A percentile compares a stretch with the other conserved stretches of the same genome.
Conservation (phyloP, 2,797 vertebrate genomes). For the Scarus forsteni region DNA sequence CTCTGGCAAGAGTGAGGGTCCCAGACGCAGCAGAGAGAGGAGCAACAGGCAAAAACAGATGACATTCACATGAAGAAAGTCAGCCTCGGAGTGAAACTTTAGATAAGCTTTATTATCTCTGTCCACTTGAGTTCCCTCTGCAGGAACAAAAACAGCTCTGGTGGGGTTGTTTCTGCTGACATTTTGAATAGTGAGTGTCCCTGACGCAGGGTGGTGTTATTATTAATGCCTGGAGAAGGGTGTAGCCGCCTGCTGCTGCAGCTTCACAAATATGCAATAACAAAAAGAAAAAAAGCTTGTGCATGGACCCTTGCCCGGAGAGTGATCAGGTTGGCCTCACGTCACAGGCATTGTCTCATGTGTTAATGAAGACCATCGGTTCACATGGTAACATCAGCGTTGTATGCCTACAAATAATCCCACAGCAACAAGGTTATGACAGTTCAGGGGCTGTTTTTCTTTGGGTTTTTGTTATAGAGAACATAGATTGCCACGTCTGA, state of each 20-base stretch:
- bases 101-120: slow-evolving; percentile 14
- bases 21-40: slow-evolving; percentile 50
- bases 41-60: slow-evolving; percentile 65
- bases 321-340: slow-evolving; percentile 50
- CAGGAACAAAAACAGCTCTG: background rate
- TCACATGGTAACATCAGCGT: slow-evolving; percentile 22
- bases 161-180: slow-evolving; percentile 11
- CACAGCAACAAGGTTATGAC: slow-evolving; percentile 6
- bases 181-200: slow-evolving; percentile 58
- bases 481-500: too few relatives aligned
- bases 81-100: background rate
- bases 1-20: slow-evolving; percentile 67
- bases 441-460: too few relatives aligned
- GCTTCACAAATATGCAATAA: slow-evolving; percentile 77
- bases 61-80: slow-evolving; percentile 47
- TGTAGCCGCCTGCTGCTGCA: slow-evolving; percentile 70
- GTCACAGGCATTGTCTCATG: slow-evolving; percentile 55
- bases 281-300: slow-evolving; percentile 72
- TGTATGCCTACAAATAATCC: slow-evolving; percentile 29
- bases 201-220: slow-evolving; percentile 62
- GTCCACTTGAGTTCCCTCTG: background rate
- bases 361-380: slow-evolving; percentile 34
- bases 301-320: slow-evolving; percentile 54
- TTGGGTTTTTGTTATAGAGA: too few relatives aligned
- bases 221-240: slow-evolving; percentile 68